Evolutionary conservation across 1,140 invertebrate genomes (phyloP).

Genomic region (Bombyx mori): DNA sequence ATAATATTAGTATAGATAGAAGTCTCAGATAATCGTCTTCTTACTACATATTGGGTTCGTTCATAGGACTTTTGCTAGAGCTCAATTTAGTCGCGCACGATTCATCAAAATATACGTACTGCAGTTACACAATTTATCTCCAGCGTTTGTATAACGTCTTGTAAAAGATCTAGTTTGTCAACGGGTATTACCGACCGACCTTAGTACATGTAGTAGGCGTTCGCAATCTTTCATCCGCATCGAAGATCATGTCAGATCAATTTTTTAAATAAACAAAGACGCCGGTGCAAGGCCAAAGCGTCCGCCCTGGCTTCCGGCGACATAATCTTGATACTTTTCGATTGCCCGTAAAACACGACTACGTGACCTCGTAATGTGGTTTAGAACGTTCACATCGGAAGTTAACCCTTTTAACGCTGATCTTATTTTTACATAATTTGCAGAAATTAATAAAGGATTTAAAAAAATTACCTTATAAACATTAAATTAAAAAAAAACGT

Average conservation of each 20-base stretch:
- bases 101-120: no score
- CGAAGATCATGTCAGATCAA: background rate
- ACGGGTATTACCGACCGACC: conserved; percentile 27
- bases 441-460: no score
- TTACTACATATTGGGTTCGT: no score
- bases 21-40: no score
- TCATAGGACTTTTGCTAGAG: no score
- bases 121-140: no score
- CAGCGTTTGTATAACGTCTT: conserved; percentile 1
- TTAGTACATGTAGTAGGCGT: conserved; percentile 12
- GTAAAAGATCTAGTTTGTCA: conserved; percentile 25
- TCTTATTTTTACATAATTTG: no score
- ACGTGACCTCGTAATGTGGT: conserved; percentile 18
- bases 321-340: conserved; percentile 16
- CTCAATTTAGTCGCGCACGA: no score
- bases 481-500: no score
- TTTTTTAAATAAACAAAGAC: conserved; percentile 22
- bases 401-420: background rate
- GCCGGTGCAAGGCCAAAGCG: conserved; percentile 21
- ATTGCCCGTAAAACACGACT: conserved; percentile 17
- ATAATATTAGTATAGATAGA: no score
- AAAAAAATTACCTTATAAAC: no score
- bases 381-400: conserved; percentile 14
- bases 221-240: conserved; percentile 24
- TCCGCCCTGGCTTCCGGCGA: conserved; percentile 20